Evolutionary conservation across 2,888 invertebrate species (phyloP).

Genomic region (Cephus runcator): DNA sequence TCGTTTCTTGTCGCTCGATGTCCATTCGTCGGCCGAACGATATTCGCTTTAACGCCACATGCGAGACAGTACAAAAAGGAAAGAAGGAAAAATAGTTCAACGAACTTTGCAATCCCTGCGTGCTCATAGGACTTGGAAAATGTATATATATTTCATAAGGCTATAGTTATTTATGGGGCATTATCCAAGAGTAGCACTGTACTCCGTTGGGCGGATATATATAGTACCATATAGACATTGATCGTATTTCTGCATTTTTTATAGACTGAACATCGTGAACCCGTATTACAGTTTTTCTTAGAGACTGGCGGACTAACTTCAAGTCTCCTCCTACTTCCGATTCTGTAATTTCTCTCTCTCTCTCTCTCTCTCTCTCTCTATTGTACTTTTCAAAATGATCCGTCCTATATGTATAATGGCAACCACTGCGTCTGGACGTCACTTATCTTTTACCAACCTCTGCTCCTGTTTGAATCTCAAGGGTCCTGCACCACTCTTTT

Average conservation of each 20-base stretch:
- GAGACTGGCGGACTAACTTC: background rate
- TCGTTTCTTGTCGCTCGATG: slow-evolving; percentile 22
- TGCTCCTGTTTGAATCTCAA: too few species aligned
- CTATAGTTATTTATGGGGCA: background rate
- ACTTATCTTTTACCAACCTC: slow-evolving; percentile 19
- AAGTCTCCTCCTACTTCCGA: background rate
- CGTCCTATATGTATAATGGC: too few species aligned
- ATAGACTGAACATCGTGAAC: background rate
- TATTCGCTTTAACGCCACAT: background rate
- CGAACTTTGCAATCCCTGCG: background rate
- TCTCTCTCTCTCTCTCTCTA: background rate
- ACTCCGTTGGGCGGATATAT: background rate
- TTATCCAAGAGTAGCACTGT: background rate
- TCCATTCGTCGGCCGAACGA: background rate
- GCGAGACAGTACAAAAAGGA: background rate
- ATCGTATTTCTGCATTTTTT: background rate
- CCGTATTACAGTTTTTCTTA: background rate
- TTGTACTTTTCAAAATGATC: too few species aligned
- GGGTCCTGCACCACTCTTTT: too few species aligned
- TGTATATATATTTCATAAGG: background rate
- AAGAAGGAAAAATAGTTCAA: background rate
- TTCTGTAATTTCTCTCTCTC: background rate
- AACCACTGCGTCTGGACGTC: slow-evolving; percentile 26
- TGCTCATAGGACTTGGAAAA: background rate
- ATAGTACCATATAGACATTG: background rate